phyloP scores from a whole-genome alignment of 2,797 vertebrate species.

The Neosalanx taihuensis region DNA sequence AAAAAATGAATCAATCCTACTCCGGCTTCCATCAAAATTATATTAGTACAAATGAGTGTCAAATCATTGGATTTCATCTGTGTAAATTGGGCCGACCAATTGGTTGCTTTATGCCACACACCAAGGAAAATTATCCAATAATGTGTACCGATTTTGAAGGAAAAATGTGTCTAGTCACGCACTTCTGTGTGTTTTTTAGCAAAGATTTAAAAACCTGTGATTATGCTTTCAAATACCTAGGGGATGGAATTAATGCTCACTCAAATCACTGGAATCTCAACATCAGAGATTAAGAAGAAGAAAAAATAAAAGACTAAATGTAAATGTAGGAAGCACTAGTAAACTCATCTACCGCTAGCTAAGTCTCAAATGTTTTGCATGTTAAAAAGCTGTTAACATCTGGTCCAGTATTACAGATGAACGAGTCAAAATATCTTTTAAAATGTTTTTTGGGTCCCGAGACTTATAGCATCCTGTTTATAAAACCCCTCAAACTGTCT shows the following conservation, averaged over 20 bases:
- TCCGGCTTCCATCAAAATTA: slow-evolving; percentile 26
- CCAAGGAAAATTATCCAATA: slow-evolving; percentile 37
- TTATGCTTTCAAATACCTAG: slow-evolving; percentile 10
- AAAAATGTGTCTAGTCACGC: slow-evolving; percentile 34
- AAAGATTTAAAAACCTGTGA: slow-evolving; percentile 22
- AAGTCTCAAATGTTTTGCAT: not conserved
- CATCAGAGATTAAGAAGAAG: slow-evolving; percentile 1
- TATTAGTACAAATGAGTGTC: slow-evolving; percentile 41
- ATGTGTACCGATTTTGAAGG: slow-evolving; percentile 36
- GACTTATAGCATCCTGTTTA: not conserved
- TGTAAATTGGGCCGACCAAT: slow-evolving; percentile 18
- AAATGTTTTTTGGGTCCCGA: too few relatives aligned
- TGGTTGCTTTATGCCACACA: slow-evolving; percentile 38
- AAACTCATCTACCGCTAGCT: not conserved
- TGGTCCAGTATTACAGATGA: not conserved
- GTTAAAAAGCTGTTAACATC: slow-evolving; percentile 12
- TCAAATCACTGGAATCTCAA: not conserved
- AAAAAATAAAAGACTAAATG: slow-evolving; percentile 5
- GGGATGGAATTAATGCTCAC: not conserved
- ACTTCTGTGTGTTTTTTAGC: slow-evolving; percentile 31
- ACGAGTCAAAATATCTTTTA: not conserved
- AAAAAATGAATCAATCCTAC: slow-evolving; percentile 9
- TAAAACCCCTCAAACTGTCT: too few relatives aligned
- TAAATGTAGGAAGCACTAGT: too few relatives aligned
- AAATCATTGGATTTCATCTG: slow-evolving; percentile 30